A percentile compares a stretch with the other conserved stretches of the same genome.
These are phyloP conservation scores for Dromococcyx pavoninus DNA, from an alignment of 2,797 vertebrate species.

Conservation along the genomic window DNA sequence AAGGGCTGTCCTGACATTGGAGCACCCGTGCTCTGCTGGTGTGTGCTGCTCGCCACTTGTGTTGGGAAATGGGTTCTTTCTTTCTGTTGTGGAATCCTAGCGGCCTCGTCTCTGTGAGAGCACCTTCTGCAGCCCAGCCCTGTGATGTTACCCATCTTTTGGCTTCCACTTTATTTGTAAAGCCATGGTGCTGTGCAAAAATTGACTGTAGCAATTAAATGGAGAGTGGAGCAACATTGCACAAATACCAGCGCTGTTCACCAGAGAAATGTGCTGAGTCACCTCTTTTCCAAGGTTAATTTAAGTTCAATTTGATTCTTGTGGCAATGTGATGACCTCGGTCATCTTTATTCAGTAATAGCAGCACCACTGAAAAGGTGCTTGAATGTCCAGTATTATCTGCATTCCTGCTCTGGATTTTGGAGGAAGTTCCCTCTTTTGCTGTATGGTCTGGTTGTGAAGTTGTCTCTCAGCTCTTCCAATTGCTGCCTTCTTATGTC, in stretches of 20 bases:
- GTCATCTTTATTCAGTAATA: neutral
- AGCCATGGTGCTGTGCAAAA: slow-evolving; percentile 5
- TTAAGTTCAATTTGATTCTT: slow-evolving; percentile 16
- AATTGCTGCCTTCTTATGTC: neutral
- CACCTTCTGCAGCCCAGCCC: neutral
- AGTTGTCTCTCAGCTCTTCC: neutral
- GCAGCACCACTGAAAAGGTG: neutral
- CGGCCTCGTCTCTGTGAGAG: neutral
- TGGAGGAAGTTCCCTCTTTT: neutral
- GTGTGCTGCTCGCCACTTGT: neutral
- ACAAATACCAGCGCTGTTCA: neutral
- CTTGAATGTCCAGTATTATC: neutral
- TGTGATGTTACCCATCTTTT: neutral
- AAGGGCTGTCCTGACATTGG: neutral
- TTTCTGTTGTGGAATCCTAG: neutral
- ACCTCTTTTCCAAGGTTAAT: neutral
- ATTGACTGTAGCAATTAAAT: neutral
- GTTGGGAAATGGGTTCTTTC: neutral
- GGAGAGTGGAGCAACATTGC: neutral
- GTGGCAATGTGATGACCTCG: neutral
- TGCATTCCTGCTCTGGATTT: neutral
- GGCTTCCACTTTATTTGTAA: slow-evolving; percentile 11
- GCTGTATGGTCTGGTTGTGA: neutral
- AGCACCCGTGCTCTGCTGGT: neutral
- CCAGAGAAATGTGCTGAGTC: neutral